Evolutionary conservation across 2,797 vertebrate species (phyloP).

Genomic region (Yasuhikotakia modesta): DNA sequence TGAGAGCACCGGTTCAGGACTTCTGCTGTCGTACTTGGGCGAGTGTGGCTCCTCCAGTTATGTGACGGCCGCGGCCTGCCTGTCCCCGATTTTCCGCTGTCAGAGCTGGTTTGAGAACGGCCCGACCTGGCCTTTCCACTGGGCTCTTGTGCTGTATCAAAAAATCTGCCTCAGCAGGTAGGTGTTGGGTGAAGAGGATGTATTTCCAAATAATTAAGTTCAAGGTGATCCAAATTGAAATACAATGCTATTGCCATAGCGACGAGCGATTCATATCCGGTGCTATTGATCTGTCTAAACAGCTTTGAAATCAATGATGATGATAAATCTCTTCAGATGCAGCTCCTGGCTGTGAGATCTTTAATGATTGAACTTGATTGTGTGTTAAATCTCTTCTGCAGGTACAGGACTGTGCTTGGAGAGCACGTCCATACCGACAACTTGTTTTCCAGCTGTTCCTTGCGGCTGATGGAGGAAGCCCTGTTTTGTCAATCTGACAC

Average conservation of each 20-base stretch:
- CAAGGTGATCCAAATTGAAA: conserved; percentile 31
- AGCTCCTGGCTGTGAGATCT: conserved; percentile 58
- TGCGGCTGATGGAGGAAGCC: conserved; percentile 77
- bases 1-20: conserved; percentile 83
- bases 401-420: conserved; percentile 79
- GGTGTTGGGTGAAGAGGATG: background rate
- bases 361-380: conserved; percentile 51
- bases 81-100: conserved; percentile 83
- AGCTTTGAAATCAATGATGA: conserved; percentile 60
- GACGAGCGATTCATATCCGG: conserved; percentile 58
- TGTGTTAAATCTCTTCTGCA: conserved; percentile 53
- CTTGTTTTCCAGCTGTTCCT: conserved; percentile 77
- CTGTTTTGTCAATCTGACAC: conserved; percentile 75
- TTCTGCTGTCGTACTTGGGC: conserved; percentile 84
- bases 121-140: conserved; percentile 75
- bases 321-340: conserved; percentile 41
- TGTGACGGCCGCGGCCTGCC: conserved; percentile 80
- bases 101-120: conserved; percentile 84
- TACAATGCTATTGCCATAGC: conserved; percentile 62
- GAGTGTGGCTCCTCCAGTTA: conserved; percentile 87
- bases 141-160: conserved; percentile 78
- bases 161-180: conserved; percentile 84
- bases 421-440: conserved; percentile 73
- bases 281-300: conserved; percentile 59
- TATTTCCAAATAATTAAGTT: conserved; percentile 15